A percentile compares a stretch with the other conserved stretches of the same genome.
Evolutionary conservation across 2,888 invertebrate genomes (phyloP).

Genomic region (Thecocarcelia acutangulata): DNA sequence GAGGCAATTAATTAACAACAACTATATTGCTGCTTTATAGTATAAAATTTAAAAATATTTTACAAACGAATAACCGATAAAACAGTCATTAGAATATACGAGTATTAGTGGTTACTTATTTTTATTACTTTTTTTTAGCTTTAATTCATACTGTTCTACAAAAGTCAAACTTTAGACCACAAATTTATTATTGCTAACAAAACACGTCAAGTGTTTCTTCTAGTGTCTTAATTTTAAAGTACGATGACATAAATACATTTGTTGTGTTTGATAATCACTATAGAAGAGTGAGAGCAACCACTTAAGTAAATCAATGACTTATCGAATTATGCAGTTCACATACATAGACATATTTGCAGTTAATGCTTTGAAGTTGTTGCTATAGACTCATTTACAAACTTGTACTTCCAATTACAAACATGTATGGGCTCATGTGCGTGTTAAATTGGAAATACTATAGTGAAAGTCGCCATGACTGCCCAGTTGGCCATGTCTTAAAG

Average conservation of each 20-base stretch:
- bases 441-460: slow-evolving; percentile 20
- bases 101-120: too few species aligned
- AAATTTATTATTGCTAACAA: background rate
- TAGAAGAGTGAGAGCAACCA: slow-evolving; percentile 32
- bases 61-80: too few species aligned
- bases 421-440: slow-evolving; percentile 17
- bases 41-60: too few species aligned
- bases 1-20: too few species aligned
- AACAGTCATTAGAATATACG: too few species aligned
- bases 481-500: too few species aligned
- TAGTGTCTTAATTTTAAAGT: background rate
- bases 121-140: too few species aligned
- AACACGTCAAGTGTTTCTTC: background rate
- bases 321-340: slow-evolving; percentile 54
- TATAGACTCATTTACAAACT: too few species aligned
- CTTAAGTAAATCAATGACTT: slow-evolving; percentile 56
- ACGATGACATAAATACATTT: background rate
- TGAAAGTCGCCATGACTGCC: background rate
- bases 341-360: background rate
- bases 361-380: too few species aligned
- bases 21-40: too few species aligned
- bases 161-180: too few species aligned
- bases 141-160: too few species aligned
- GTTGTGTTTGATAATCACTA: slow-evolving; percentile 8
- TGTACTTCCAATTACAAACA: background rate